Evolutionary conservation across 1,140 invertebrate species (phyloP), one percentile per base, ranked within the genome.

Genomic region (Drosophila ambigua): DNA sequence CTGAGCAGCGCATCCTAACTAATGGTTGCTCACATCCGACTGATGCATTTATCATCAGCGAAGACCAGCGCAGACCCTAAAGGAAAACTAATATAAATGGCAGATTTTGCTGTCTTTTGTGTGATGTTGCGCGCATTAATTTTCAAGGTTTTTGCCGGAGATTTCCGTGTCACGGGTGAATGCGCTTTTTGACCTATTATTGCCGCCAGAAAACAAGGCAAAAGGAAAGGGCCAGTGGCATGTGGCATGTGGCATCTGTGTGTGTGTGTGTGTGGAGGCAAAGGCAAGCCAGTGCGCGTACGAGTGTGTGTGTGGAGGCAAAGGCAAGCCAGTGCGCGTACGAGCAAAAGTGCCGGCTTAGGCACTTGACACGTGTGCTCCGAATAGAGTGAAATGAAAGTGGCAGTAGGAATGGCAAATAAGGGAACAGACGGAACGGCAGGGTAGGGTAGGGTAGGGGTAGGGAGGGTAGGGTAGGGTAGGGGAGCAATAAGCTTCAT

Each of bases 121-220:
- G 65, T 44, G 20, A 1, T 20, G 1, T 1, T 20, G 20, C 31
- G 48, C 28, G 54, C 71, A 74, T 67, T 80, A 72, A 79, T 64
- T 76, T 73, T 26, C 51, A 45, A 57, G 58, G 59, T 15, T 13
- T 66, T 26, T 50, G 55, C 63, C 67, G 43, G 64, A 23, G 39
- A 35, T 48, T 57, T 67, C 61, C 35, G 35, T 63, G 63, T 39
- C 45, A 69, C 57, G 79, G 76, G 59, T 83, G 80, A 76, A 84
- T 83, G 80, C 80, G 80, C 80, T 84, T 79, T 83, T 76, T 83
- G 76, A 84, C 76, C 79, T 54, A 75, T 54, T 69, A 20, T 11
- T 13, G 35, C 35, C 4, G 9, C 11, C 35, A 39, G 35, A 13
- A 11, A 13, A 39, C 35, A 13, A 5, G 35, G 35, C 1, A 1